A percentile compares a stretch with the other conserved stretches of the same genome.
Evolutionary conservation across 2,113 vertebrate genomes (phyloP).

Genomic region (Camelus bactrianus): DNA sequence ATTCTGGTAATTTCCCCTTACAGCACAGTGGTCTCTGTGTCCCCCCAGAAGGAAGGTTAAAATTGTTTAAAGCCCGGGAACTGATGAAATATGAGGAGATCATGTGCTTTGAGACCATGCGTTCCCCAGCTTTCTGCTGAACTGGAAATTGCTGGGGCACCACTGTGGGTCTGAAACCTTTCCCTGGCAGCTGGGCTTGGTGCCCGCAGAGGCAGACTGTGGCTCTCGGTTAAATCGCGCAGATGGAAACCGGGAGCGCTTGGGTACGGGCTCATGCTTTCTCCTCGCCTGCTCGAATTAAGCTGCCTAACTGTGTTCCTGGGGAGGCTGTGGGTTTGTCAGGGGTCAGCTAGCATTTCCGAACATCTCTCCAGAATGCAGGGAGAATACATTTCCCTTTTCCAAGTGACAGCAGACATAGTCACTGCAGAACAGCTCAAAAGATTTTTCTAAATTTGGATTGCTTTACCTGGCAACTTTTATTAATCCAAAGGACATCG

Average conservation of each 20-base stretch:
- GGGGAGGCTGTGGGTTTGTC: constrained; percentile 47
- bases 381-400: not conserved
- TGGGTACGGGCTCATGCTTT: not conserved
- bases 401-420: not conserved
- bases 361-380: not conserved
- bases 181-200: constrained; percentile 51
- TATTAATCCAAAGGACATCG: constrained; percentile 2
- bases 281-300: not conserved
- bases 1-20: not conserved
- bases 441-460: constrained; percentile 43
- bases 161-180: not conserved
- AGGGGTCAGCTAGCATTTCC: constrained; percentile 46
- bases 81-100: constrained; percentile 47
- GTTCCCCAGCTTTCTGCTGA: constrained; percentile 29
- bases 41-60: constrained; percentile 35
- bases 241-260: not conserved
- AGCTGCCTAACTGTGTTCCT: not conserved
- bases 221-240: not conserved
- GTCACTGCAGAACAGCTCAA: not conserved
- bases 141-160: constrained; percentile 19
- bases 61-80: constrained; percentile 61
- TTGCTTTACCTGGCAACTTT: constrained; percentile 47
- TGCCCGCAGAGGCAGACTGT: not conserved
- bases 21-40: not conserved
- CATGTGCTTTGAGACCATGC: not conserved